A percentile compares a stretch with the other conserved stretches of the same genome.
These are phyloP conservation scores for Tetrax tetrax DNA, from an alignment of 2,113 vertebrate genomes.

Conservation along the genomic window DNA sequence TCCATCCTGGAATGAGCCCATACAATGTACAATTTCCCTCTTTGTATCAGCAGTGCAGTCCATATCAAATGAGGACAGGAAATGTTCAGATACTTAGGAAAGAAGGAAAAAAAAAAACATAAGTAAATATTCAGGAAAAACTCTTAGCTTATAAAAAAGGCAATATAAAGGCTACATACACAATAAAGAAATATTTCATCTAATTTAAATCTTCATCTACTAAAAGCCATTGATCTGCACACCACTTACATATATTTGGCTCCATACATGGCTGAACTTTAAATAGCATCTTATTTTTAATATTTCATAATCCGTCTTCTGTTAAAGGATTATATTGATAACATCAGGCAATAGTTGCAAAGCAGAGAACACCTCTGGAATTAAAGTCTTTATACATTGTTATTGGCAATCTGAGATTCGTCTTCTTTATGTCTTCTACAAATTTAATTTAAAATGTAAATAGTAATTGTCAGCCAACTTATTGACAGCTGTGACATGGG, in stretches of 20 bases:
- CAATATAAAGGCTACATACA: not conserved
- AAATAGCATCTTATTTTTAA: not conserved
- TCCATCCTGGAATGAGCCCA: slow-evolving; percentile 95
- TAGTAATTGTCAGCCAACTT: not conserved
- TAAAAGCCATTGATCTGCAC: not conserved
- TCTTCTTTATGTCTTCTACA: not conserved
- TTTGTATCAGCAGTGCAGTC: slow-evolving; percentile 86
- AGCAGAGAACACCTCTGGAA: not conserved
- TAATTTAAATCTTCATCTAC: not conserved
- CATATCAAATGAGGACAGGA: slow-evolving; percentile 87
- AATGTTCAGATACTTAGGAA: slow-evolving; percentile 89
- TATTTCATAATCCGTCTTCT: not conserved
- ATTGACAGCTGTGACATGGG: not conserved
- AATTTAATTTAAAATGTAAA: not conserved
- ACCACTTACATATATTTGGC: not conserved
- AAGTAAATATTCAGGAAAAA: not conserved
- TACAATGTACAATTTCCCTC: slow-evolving; percentile 89
- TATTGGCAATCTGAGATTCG: not conserved
- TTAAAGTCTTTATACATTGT: not conserved
- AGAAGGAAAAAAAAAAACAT: not conserved
- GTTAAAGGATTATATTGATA: not conserved
- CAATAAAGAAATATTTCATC: not conserved
- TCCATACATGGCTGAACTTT: not conserved
- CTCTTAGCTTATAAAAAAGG: not conserved
- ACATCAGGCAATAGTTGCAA: not conserved